Conservation (phyloP, 2,888 invertebrate species). For the Sarcophaga variegata region DNA sequence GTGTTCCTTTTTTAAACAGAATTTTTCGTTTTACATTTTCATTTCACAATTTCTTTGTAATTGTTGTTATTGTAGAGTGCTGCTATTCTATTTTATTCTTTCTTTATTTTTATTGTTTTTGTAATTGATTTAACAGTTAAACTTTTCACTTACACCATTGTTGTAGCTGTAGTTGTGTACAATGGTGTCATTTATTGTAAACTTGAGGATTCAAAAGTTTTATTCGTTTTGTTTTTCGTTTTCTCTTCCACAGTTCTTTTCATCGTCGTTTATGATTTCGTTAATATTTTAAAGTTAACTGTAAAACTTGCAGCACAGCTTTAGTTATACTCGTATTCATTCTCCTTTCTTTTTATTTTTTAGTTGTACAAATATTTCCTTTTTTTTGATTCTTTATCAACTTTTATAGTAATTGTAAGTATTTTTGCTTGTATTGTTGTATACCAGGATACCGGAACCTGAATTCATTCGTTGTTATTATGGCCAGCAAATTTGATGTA, state of each 20-base stretch:
- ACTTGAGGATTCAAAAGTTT: conserved; percentile 7
- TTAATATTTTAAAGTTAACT: conserved; percentile 13
- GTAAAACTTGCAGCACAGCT: conserved; percentile 11
- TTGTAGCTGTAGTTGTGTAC: conserved; percentile 2
- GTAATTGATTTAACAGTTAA: conserved; percentile 70
- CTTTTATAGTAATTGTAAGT: background rate
- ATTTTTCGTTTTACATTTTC: too few relatives aligned
- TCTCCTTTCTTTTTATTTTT: background rate
- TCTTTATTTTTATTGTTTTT: conserved; percentile 54
- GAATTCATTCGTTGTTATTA: background rate
- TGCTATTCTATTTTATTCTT: conserved; percentile 12
- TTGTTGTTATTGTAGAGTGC: conserved; percentile 4
- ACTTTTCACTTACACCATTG: conserved; percentile 55
- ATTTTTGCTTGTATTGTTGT: background rate
- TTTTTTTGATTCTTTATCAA: background rate
- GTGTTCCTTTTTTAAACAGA: conserved; percentile 4
- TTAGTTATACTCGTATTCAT: conserved; percentile 8
- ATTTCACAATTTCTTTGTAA: background rate
- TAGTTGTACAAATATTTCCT: background rate
- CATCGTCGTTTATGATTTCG: conserved; percentile 7
- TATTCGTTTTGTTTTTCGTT: background rate
- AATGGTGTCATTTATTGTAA: conserved; percentile 45
- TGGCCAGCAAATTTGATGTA: conserved; percentile 7
- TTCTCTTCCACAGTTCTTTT: background rate
- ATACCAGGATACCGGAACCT: conserved; percentile 13